Evolutionary conservation across 2,888 invertebrate species (phyloP).

Genomic region (Eupithecia subumbrata): DNA sequence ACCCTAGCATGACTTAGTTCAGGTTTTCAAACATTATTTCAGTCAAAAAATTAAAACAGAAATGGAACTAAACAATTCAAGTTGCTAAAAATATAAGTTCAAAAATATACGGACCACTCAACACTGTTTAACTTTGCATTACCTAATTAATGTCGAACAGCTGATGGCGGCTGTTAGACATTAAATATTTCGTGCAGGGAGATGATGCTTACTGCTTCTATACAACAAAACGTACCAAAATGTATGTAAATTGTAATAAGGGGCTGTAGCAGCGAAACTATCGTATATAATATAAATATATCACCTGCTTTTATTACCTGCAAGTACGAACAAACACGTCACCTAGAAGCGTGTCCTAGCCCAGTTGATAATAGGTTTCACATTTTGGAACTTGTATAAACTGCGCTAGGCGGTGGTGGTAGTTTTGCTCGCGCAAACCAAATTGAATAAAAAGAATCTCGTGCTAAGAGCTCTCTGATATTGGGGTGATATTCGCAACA

Average conservation of each 20-base stretch:
- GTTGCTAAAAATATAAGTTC: neutral
- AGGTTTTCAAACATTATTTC: neutral
- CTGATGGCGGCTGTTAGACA: neutral
- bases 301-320: neutral
- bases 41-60: neutral
- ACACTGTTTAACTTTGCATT: neutral
- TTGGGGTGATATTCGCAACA: conserved; percentile 23
- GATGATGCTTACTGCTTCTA: neutral
- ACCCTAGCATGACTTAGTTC: neutral
- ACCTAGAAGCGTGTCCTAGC: neutral
- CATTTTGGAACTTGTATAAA: neutral
- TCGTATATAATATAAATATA: too few species aligned
- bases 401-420: neutral
- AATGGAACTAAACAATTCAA: neutral
- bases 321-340: neutral
- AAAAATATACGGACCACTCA: neutral
- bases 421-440: neutral
- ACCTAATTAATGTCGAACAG: neutral
- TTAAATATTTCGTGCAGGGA: neutral
- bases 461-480: neutral
- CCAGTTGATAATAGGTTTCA: neutral
- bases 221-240: too few species aligned
- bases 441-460: neutral
- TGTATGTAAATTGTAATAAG: neutral
- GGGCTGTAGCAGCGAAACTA: neutral